Base-by-base conservation (phyloP, 2,113 vertebrate genomes). In the Pluvialis apricaria region DNA sequence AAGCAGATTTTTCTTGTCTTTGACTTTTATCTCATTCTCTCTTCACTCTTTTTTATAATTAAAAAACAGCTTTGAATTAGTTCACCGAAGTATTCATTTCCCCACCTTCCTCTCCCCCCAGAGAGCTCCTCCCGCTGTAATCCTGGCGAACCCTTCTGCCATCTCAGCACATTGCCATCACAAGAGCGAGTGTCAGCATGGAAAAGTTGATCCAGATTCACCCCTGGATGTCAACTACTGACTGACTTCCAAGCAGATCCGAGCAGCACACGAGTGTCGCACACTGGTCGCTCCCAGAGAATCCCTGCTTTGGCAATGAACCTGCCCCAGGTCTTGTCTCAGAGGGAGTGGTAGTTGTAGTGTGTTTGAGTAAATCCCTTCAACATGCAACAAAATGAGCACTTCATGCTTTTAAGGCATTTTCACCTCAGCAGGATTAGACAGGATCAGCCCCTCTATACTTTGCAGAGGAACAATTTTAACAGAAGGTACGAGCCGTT, bases 1-100 rank as follows among this genome's bases (percentile, higher is more conserved):
- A 54, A 98, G 97, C 94, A 91, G 55, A 95, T 96, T 97, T 92
- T 96, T 88, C 97, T 97, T 97, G 97, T 97, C 98, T 98, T 97
- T 97, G 84, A 96, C 96, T 98, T 98, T 97, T 95, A 98, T 98
- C 98, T 96, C 93, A 75, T 88, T 96, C 52, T 87, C 31, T 60
- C 66, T 64, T 88, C 44, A 24, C 15, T 55, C 18, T 8, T 38
- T 65, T 47, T 51, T 69, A 70, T 38, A 95, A 95, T 96, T 96
- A 95, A 94, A 95, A 88, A 21, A 0, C 87, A 93, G 40, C 40
- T 91, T 87, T 62, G 66, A 94, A 95, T 90, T 89, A 89, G 87
- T 83, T 96, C 91, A 93, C 73, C 64, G 70, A 87, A 89, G 60
- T 81, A 89, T 45, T 82, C 29, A 26, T 44, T 70, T 77, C 24